Evolutionary conservation across 2,888 invertebrate species (phyloP).

Genomic region (Erebia palarica): DNA sequence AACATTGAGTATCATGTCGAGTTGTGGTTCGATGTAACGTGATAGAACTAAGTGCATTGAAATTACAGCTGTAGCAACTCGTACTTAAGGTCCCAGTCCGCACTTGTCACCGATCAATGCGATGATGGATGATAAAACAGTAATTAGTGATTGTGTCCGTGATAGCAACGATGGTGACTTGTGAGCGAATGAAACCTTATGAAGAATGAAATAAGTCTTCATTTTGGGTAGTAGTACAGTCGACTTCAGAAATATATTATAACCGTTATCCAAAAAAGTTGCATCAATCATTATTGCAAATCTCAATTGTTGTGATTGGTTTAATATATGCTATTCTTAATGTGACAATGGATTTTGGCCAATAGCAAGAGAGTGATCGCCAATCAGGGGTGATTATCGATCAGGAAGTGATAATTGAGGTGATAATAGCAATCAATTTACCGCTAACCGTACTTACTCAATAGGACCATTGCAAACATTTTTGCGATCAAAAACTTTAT

Average conservation of each 20-base stretch:
- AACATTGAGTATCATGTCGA: slow-evolving; percentile 12
- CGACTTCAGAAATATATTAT: background rate
- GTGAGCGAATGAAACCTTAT: slow-evolving; percentile 25
- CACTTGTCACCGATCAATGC: slow-evolving; percentile 43
- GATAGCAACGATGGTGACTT: slow-evolving; percentile 4
- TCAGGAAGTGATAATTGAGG: too few relatives aligned
- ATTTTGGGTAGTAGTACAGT: background rate
- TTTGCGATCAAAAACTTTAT: too few relatives aligned
- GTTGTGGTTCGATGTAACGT: slow-evolving; percentile 15
- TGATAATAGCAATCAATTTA: too few relatives aligned
- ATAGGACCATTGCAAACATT: too few relatives aligned
- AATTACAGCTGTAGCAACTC: slow-evolving; percentile 24
- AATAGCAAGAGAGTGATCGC: too few relatives aligned
- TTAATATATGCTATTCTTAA: too few relatives aligned
- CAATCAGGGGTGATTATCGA: too few relatives aligned
- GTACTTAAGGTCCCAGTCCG: slow-evolving; percentile 32
- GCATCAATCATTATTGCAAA: too few relatives aligned
- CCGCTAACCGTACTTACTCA: too few relatives aligned
- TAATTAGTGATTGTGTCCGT: slow-evolving; percentile 57
- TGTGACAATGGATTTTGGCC: too few relatives aligned
- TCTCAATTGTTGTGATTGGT: too few relatives aligned
- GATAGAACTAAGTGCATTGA: slow-evolving; percentile 25
- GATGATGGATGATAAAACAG: slow-evolving; percentile 70
- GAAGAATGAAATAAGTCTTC: slow-evolving; percentile 19
- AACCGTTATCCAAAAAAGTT: too few relatives aligned